Base-by-base conservation (phyloP, 2,797 vertebrate species). In the Scyliorhinus canicula region DNA sequence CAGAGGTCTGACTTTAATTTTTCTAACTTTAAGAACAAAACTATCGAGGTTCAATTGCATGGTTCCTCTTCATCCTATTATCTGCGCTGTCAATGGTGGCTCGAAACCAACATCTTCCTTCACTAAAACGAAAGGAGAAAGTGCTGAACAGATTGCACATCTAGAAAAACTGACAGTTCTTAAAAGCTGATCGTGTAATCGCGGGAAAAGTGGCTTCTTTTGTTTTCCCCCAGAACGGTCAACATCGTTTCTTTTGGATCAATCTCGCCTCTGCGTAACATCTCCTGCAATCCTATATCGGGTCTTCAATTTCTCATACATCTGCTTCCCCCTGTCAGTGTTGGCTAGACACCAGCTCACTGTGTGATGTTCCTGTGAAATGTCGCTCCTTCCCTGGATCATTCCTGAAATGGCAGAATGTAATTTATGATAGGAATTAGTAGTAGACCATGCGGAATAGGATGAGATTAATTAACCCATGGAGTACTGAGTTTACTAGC, bases 301-400 rank as follows among this genome's bases (percentile, higher is more conserved):
- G 44, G 40, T 74, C 65, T 74, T 94, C 67, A 94, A 50, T 94
- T 71, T 93, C 52, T n/a, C 55, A 60, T n/a, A n/a, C 28, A 55
- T 90, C 67, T 94, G 67, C 69, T 69, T 94, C 47, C 67, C 63
- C 84, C 63, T 94, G 67, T 52, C 93, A 55, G 93, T 55, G 65
- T 74, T 74, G 93, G 93, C 93, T 50, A 74, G 67, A 21, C 93
- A 94, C 65, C 69, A 52, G 93, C 47, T 69, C 47, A 35, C 93
- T 94, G 93, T 69, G 93, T 94, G 93, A 94, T 71, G 93, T 94
- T 94, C 35, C 93, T 94, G 65, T 94, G 93, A 94, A 74, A 94
- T 94, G 93, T 52, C 28, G 69, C 67, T 94, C 69, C 93, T 74
- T 94, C 93, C 2, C 67, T 35, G 28, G 93, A 55, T 94, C 93